A percentile compares a stretch with the other conserved stretches of the same genome.
Evolutionary conservation across 2,888 invertebrate genomes (phyloP).

Genomic region (Thymelicus sylvestris): DNA sequence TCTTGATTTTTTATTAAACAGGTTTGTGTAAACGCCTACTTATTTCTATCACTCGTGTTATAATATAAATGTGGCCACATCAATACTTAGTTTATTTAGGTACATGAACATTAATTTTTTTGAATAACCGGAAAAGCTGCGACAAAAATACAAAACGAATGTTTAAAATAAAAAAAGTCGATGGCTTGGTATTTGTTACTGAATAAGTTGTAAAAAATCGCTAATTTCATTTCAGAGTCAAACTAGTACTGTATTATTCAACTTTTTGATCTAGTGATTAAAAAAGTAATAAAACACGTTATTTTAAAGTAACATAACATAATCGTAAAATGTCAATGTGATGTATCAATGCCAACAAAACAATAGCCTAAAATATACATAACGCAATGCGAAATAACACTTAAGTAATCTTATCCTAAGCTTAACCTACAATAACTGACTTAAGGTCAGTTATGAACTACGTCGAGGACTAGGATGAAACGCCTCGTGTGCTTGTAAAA

Average conservation of each 20-base stretch:
- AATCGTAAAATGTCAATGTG: not conserved
- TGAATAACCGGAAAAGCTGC: not conserved
- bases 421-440: conserved; percentile 5
- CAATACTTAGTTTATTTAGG: not conserved
- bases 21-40: not conserved
- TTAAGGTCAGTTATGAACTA: conserved; percentile 2
- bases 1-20: no score
- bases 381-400: not conserved
- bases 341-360: not conserved
- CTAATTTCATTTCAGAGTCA: conserved; percentile 33
- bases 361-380: not conserved
- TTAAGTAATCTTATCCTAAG: not conserved
- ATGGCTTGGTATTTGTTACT: not conserved
- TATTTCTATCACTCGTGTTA: not conserved
- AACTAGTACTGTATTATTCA: conserved; percentile 17
- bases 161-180: not conserved
- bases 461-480: not conserved
- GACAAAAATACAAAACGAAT: not conserved
- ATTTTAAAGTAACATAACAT: not conserved
- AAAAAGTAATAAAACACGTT: not conserved
- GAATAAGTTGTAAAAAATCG: not conserved
- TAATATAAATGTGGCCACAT: conserved; percentile 9
- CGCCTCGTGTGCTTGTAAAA: conserved; percentile 17
- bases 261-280: conserved; percentile 10
- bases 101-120: not conserved